phyloP scores from a whole-genome alignment of 2,797 vertebrate species.

The Staurois parvus region DNA sequence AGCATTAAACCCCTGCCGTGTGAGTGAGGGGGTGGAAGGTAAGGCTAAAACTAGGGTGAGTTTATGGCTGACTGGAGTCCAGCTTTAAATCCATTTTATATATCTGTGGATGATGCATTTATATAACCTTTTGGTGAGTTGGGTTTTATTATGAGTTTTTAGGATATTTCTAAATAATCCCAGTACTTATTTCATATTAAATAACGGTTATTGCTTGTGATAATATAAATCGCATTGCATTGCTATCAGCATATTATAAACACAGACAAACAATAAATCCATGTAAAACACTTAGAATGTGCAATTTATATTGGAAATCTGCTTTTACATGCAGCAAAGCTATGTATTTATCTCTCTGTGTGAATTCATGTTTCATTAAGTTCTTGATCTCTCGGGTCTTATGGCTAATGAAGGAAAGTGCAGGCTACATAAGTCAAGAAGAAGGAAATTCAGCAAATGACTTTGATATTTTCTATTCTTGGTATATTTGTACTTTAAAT shows the following conservation, averaged over 20 bases:
- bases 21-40: too few relatives aligned
- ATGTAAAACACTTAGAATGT: constrained; percentile 27
- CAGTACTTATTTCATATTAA: constrained; percentile 1
- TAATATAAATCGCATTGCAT: constrained; percentile 19
- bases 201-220: not conserved
- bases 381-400: constrained; percentile 57
- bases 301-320: constrained; percentile 40
- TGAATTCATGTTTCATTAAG: constrained; percentile 61
- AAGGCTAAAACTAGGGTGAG: too few relatives aligned
- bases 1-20: too few relatives aligned
- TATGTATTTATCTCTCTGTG: constrained; percentile 55
- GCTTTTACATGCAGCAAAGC: constrained; percentile 43
- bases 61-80: too few relatives aligned
- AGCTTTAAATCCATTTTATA: too few relatives aligned
- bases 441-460: constrained; percentile 53
- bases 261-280: constrained; percentile 4
- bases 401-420: constrained; percentile 58
- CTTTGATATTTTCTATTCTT: constrained; percentile 38
- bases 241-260: constrained; percentile 2
- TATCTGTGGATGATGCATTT: not conserved
- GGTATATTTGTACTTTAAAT: constrained; percentile 19
- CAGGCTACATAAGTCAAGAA: constrained; percentile 57
- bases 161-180: not conserved
- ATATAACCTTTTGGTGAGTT: not conserved
- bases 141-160: not conserved